phyloP scores from a whole-genome alignment of 2,888 invertebrate genomes.

The Troides helena region DNA sequence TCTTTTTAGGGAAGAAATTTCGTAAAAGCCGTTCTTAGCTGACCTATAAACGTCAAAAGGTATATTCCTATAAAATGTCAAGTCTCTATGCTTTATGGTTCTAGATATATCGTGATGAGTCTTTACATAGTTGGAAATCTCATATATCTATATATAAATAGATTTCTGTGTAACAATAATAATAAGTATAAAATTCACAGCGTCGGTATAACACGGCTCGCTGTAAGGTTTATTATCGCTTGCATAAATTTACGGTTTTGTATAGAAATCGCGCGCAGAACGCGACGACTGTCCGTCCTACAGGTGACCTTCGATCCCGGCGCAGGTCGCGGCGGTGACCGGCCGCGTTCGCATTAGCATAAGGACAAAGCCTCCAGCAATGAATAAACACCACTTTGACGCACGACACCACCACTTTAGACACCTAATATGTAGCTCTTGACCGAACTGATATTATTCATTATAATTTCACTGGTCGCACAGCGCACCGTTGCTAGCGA shows the following conservation, averaged over 20 bases:
- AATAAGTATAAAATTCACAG: background rate
- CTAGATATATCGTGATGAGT: too few relatives aligned
- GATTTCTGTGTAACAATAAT: background rate
- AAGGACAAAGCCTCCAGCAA: constrained; percentile 69
- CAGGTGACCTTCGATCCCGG: constrained; percentile 69
- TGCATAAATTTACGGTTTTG: constrained; percentile 40
- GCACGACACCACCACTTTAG: constrained; percentile 49
- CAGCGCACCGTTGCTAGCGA: too few relatives aligned
- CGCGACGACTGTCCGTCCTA: constrained; percentile 56
- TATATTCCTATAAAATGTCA: too few relatives aligned
- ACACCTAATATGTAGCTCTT: constrained; percentile 52
- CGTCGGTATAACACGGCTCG: constrained; percentile 14
- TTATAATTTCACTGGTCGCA: too few relatives aligned
- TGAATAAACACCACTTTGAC: constrained; percentile 69
- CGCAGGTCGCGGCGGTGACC: constrained; percentile 69
- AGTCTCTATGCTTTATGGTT: too few relatives aligned
- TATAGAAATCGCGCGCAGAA: constrained; percentile 42
- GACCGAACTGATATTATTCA: background rate
- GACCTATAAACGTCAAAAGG: too few relatives aligned
- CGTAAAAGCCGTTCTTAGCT: too few relatives aligned
- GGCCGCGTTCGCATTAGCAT: constrained; percentile 67
- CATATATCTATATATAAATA: too few relatives aligned
- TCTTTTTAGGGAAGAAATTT: too few relatives aligned
- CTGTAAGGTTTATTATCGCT: constrained; percentile 40
- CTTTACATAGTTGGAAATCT: too few relatives aligned